phyloP scores from a whole-genome alignment of 2,113 vertebrate species.

The Redunca redunca region DNA sequence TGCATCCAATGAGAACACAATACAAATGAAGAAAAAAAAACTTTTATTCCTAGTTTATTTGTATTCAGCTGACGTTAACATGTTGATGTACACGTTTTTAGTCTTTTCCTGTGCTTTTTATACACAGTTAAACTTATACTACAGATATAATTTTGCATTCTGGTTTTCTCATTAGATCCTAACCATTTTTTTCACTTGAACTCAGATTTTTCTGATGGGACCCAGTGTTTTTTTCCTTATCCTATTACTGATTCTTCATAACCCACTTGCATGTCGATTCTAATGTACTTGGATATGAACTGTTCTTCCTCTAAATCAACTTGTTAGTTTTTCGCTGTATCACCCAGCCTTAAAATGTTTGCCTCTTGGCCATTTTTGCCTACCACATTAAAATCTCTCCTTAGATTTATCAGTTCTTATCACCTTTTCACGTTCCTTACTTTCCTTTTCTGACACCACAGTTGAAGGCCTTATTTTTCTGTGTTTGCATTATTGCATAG shows the following conservation, averaged over 20 bases:
- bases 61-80: background rate
- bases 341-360: background rate
- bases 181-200: background rate
- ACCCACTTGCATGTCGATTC: background rate
- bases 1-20: background rate
- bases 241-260: background rate
- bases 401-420: conserved; percentile 4
- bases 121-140: conserved; percentile 15
- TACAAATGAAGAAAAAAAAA: background rate
- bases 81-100: background rate
- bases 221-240: background rate
- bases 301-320: background rate
- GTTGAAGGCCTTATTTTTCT: background rate
- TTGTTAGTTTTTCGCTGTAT: background rate
- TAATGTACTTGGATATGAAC: background rate
- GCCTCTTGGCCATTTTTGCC: conserved; percentile 7
- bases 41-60: background rate
- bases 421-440: background rate
- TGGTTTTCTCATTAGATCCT: background rate
- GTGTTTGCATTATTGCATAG: background rate
- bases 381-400: conserved; percentile 1
- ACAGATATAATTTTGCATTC: background rate
- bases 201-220: conserved; percentile 7
- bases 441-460: conserved; percentile 29
- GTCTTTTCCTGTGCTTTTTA: background rate